phyloP scores from a whole-genome alignment of 2,113 vertebrate genomes.

The Rostratula benghalensis region DNA sequence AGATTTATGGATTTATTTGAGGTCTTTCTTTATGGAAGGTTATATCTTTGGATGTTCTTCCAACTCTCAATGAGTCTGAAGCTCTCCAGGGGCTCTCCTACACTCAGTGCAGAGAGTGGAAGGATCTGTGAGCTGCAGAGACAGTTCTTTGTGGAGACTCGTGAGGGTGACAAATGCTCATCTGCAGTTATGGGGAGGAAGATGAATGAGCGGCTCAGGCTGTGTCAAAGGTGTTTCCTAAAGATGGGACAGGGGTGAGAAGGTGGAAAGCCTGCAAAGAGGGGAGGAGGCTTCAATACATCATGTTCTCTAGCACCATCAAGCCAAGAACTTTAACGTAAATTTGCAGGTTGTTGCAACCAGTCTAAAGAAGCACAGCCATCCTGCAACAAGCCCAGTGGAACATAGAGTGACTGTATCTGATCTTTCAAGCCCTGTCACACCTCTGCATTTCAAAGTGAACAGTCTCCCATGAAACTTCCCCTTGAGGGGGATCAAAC shows the following conservation, averaged over 20 bases:
- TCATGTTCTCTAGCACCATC: background rate
- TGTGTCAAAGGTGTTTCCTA: background rate
- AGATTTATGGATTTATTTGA: background rate
- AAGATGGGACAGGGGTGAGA: background rate
- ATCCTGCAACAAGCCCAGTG: background rate
- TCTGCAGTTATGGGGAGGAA: background rate
- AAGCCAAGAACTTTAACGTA: background rate
- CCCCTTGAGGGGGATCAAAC: background rate
- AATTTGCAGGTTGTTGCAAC: background rate
- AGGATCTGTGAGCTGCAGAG: background rate
- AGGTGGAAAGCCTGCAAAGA: background rate
- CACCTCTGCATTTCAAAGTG: background rate
- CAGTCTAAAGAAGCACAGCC: background rate
- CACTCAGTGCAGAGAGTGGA: rapidly evolving
- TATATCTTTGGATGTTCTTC: background rate
- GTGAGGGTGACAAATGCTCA: background rate
- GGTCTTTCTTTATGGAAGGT: background rate
- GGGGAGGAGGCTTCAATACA: background rate
- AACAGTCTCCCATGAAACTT: background rate
- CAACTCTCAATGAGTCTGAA: background rate
- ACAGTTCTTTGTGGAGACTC: background rate
- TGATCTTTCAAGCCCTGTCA: background rate
- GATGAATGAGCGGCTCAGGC: background rate
- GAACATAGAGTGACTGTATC: background rate
- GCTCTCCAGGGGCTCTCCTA: background rate